A percentile compares a stretch with the other conserved stretches of the same genome.
Conservation (phyloP, 2,888 invertebrate species). For the Ormyrus thymus region DNA sequence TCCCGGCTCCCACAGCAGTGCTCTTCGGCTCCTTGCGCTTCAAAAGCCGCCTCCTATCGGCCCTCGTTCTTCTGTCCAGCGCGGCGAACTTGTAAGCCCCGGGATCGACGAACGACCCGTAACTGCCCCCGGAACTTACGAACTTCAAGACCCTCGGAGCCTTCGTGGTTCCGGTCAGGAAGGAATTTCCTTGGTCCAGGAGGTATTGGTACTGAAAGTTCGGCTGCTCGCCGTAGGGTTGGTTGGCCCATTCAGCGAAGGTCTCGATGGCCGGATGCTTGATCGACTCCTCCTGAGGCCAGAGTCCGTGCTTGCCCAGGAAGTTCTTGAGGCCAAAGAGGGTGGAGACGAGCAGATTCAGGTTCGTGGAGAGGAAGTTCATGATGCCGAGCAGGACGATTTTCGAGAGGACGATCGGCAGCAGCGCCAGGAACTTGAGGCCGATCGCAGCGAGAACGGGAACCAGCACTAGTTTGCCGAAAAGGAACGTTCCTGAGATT, state of each 20-base stretch:
- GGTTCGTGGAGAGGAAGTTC: slow-evolving; percentile 67
- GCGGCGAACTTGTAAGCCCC: not conserved
- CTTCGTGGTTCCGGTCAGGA: not conserved
- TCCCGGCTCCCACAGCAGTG: slow-evolving; percentile 4
- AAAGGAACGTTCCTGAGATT: slow-evolving; percentile 61
- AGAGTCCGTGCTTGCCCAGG: slow-evolving; percentile 54
- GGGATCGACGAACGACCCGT: not conserved
- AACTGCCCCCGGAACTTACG: not conserved
- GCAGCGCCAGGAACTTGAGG: slow-evolving; percentile 65
- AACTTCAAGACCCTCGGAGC: slow-evolving; percentile 5
- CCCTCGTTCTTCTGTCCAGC: slow-evolving; percentile 27
- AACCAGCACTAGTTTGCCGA: slow-evolving; percentile 63
- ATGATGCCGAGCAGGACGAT: slow-evolving; percentile 66
- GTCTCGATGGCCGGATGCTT: slow-evolving; percentile 29
- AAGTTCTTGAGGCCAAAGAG: slow-evolving; percentile 63
- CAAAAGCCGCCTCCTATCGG: not conserved
- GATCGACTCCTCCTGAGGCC: slow-evolving; percentile 44
- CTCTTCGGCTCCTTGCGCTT: slow-evolving; percentile 12
- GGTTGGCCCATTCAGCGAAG: slow-evolving; percentile 36
- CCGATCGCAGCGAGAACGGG: slow-evolving; percentile 67
- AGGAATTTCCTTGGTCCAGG: slow-evolving; percentile 1
- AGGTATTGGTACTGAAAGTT: slow-evolving; percentile 34
- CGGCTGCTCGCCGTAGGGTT: slow-evolving; percentile 19
- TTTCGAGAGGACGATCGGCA: slow-evolving; percentile 68
- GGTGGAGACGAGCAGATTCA: slow-evolving; percentile 66